phyloP scores from a whole-genome alignment of 2,113 vertebrate species.

The Gracilinanus agilis region DNA sequence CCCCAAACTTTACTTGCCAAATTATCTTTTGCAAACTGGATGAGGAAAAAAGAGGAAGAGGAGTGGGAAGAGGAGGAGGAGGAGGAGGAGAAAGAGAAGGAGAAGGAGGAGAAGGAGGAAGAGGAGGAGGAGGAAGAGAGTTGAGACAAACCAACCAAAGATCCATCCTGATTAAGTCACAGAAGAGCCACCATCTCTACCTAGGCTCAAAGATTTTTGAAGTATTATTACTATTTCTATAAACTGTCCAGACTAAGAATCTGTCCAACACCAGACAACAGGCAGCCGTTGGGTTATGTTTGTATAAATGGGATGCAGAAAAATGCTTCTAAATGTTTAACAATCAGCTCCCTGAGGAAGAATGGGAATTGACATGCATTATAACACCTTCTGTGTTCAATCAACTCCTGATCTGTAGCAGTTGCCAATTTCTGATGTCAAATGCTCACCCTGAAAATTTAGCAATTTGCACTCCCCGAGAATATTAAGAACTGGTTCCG shows the following conservation, averaged over 20 bases:
- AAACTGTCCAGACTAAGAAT: neutral
- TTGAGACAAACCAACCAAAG: neutral
- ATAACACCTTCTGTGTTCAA: neutral
- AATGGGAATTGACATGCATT: neutral
- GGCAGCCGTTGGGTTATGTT: neutral
- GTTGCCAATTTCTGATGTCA: neutral
- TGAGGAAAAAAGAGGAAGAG: neutral
- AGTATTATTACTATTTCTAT: neutral
- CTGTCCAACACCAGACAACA: neutral
- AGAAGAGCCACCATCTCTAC: neutral
- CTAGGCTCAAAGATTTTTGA: neutral
- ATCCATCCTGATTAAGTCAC: neutral
- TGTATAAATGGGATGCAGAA: neutral
- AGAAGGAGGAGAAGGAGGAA: rapidly evolving
- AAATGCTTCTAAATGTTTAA: neutral
- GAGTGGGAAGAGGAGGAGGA: rapidly evolving
- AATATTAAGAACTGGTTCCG: neutral
- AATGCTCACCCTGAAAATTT: neutral
- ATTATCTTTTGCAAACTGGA: neutral
- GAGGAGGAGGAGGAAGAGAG: neutral
- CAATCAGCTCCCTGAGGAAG: neutral
- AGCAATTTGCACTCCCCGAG: neutral
- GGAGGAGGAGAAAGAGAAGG: neutral
- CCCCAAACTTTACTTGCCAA: neutral
- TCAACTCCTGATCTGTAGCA: neutral